phyloP scores from a whole-genome alignment of 2,888 invertebrate species.

The Chrysolina oricalcia region DNA sequence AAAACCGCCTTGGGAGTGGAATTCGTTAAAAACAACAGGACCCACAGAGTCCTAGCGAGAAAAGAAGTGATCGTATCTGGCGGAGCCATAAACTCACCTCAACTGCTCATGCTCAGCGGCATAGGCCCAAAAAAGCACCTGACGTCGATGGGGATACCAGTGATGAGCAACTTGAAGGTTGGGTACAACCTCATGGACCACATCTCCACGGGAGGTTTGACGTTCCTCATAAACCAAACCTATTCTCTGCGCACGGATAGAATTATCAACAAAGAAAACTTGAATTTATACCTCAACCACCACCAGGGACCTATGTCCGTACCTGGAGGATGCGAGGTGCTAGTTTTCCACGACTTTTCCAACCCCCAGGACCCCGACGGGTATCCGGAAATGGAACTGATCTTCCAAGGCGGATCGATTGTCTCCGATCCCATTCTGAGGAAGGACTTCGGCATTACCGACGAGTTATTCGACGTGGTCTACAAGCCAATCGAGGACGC shows the following conservation, averaged over 20 bases:
- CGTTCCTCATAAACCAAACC: conserved; percentile 76
- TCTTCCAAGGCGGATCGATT: conserved; percentile 78
- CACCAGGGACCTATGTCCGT: conserved; percentile 73
- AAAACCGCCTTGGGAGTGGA: conserved; percentile 71
- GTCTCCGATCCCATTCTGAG: conserved; percentile 73
- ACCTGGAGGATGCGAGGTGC: conserved; percentile 80
- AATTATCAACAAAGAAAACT: conserved; percentile 61
- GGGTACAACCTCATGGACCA: conserved; percentile 75
- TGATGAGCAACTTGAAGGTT: conserved; percentile 73
- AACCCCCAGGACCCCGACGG: conserved; percentile 75
- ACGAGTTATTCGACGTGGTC: conserved; percentile 66
- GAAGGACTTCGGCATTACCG: conserved; percentile 71
- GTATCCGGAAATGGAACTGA: conserved; percentile 80
- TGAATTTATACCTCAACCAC: conserved; percentile 66
- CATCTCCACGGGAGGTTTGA: conserved; percentile 79
- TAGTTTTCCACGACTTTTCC: conserved; percentile 78
- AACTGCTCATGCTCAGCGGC: conserved; percentile 84
- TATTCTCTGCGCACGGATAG: conserved; percentile 68
- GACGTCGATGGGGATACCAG: conserved; percentile 65
- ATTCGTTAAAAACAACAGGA: conserved; percentile 66
- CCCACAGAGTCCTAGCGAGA: conserved; percentile 69
- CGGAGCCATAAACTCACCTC: conserved; percentile 83
- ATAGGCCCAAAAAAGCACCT: conserved; percentile 73
- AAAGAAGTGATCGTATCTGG: conserved; percentile 77
- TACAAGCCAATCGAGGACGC: conserved; percentile 66